Base-by-base conservation (phyloP, 2,888 invertebrate species). In the Drosophila ustulata region DNA sequence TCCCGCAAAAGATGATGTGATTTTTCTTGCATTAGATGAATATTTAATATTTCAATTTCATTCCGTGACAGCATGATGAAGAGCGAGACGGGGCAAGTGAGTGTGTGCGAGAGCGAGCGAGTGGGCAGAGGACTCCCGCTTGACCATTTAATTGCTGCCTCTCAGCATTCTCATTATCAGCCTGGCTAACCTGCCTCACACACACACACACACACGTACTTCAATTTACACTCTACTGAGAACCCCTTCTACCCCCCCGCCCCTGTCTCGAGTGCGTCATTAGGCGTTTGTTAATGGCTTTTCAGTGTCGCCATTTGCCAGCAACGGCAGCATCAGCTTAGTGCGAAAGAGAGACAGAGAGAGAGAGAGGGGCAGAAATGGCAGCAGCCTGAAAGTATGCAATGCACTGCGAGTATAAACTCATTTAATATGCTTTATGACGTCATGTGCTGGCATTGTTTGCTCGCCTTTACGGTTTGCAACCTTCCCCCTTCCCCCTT, bases 201-300 rank as follows among this genome's bases (percentile, higher is more conserved):
- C 46, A 57, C 45, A 23, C 18, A 45, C 32, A 32, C 13, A 56
- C 13, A 18, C 25, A 11, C 13, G 13, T 47, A 43, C 3, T 25
- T 9, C 9, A 23, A n/a, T 23, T 41, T 9, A 32, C 7, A 1
- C 32, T 32, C 34, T 25, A 3, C 6, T 13, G 32, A 37, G 28
- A 30, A 37, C 49, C n/a, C 23, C 45, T 2, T 25, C 30, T 63
- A 59, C 55, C 39, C 49, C 37, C 51, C 59, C 52, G 58, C 49
- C 25, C 51, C 53, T 67, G 78, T 81, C 84, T 82, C 82, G 74
- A 84, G 84, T 82, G 87, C 81, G 68, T 84, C 82, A 78, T 87
- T 83, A 85, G 81, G 78, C 74, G 80, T 84, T 82, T 80, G 88
- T 89, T 90, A 89, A 90, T 90, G 89, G 82, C 89, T 76, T 89